Percentiles rank a stretch among this genome's conserved stretches.
Evolutionary conservation across 2,797 vertebrate species (phyloP).

Genomic region (Tragopan temminckii): DNA sequence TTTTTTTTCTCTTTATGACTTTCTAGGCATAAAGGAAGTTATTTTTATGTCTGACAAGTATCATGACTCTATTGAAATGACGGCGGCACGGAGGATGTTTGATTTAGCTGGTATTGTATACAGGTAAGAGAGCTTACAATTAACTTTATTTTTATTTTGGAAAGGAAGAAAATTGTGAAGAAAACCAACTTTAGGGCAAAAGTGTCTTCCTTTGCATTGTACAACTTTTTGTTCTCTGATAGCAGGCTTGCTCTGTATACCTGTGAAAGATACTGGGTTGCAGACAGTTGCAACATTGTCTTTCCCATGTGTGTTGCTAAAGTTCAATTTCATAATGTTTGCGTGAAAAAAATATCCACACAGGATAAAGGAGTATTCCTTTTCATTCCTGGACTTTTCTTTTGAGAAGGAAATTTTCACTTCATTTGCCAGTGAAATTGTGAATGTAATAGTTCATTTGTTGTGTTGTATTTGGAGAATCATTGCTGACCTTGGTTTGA

Average conservation of each 20-base stretch:
- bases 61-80: conserved; percentile 86
- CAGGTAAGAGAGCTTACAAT: conserved; percentile 81
- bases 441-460: neutral
- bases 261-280: neutral
- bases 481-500: neutral
- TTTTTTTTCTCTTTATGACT: neutral
- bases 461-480: neutral
- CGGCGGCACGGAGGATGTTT: conserved; percentile 88
- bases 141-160: neutral
- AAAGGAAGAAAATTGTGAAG: neutral
- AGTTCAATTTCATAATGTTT: neutral
- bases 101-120: conserved; percentile 84
- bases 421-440: neutral
- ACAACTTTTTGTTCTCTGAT: neutral
- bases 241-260: neutral
- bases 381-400: neutral
- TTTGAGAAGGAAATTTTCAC: neutral
- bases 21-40: conserved; percentile 92
- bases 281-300: neutral
- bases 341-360: neutral
- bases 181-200: neutral
- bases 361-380: neutral
- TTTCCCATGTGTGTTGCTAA: neutral
- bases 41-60: conserved; percentile 95
- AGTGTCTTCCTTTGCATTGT: neutral